These are phyloP conservation scores for Clusia tigrina DNA, from an alignment of 2,888 invertebrate species.

Conservation along the genomic window DNA sequence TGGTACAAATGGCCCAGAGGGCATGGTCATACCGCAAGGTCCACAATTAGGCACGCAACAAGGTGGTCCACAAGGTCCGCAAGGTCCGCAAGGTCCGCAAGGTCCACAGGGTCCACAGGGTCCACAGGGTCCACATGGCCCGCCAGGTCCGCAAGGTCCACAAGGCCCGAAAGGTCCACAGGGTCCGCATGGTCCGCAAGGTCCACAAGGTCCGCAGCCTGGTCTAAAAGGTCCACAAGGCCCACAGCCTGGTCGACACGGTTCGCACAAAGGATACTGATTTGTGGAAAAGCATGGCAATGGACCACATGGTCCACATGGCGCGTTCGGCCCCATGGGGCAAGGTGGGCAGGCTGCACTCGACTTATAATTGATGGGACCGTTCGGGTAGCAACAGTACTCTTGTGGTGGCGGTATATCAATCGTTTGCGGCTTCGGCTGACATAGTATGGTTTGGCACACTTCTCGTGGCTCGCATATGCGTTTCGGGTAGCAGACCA, in stretches of 20 bases:
- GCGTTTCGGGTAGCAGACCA: constrained; percentile 56
- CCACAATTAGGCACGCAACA: constrained; percentile 39
- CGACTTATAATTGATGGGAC: constrained; percentile 54
- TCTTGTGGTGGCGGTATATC: constrained; percentile 60
- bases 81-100: constrained; percentile 41
- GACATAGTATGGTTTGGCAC: constrained; percentile 58
- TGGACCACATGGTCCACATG: constrained; percentile 47
- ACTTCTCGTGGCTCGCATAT: constrained; percentile 60
- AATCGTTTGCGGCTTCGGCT: constrained; percentile 59
- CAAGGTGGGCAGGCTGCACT: constrained; percentile 54
- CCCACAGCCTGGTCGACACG: constrained; percentile 45
- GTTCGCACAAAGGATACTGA: constrained; percentile 50
- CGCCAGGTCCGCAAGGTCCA: constrained; percentile 39
- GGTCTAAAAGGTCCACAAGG: constrained; percentile 41
- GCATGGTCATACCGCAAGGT: constrained; percentile 39
- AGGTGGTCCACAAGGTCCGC: constrained; percentile 50
- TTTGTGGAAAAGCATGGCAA: constrained; percentile 51
- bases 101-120: constrained; percentile 48
- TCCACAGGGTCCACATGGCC: constrained; percentile 43
- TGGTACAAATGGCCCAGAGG: constrained; percentile 23
- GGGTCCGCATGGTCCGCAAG: constrained; percentile 44
- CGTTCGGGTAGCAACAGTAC: constrained; percentile 58
- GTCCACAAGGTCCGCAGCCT: constrained; percentile 47
- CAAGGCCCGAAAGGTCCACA: constrained; percentile 45
- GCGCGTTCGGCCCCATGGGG: constrained; percentile 47